A percentile compares a stretch with the other conserved stretches of the same genome.
phyloP scores from a whole-genome alignment of 2,113 vertebrate species.

The Trochalopteron elliotii region DNA sequence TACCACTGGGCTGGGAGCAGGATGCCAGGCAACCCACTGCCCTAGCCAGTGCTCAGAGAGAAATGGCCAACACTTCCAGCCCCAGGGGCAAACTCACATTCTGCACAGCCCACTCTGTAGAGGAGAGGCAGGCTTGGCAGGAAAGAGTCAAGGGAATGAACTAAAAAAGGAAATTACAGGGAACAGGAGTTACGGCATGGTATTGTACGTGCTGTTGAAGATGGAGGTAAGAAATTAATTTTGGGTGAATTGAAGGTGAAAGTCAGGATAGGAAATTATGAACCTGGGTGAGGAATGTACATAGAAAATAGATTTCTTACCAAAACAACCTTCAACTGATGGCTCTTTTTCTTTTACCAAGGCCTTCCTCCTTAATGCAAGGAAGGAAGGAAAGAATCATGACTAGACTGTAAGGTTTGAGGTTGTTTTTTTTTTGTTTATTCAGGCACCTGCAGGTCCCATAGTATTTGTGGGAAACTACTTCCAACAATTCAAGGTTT shows the following conservation, averaged over 20 bases:
- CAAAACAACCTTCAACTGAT: not conserved
- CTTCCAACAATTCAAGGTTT: not conserved
- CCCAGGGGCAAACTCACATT: accelerated
- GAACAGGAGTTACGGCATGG: accelerated
- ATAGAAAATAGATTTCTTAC: not conserved
- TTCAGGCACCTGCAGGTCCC: not conserved
- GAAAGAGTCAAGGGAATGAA: not conserved
- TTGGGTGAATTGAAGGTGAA: not conserved
- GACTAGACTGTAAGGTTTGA: not conserved
- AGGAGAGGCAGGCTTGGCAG: not conserved
- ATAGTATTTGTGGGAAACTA: not conserved
- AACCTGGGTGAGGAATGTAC: not conserved
- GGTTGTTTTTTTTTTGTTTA: not conserved
- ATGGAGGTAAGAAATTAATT: not conserved
- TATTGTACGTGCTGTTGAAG: not conserved
- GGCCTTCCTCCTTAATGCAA: not conserved
- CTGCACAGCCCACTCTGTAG: not conserved
- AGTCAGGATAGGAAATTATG: not conserved
- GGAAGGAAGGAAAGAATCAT: not conserved
- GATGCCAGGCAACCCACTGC: accelerated
- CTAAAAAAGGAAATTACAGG: not conserved
- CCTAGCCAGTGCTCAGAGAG: not conserved
- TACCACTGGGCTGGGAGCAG: not conserved
- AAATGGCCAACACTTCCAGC: not conserved
- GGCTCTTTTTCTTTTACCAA: not conserved